Percentiles rank a stretch among this genome's conserved stretches.
These are phyloP conservation scores for Therioaphis trifolii DNA, from an alignment of 2,888 invertebrate genomes.

Conservation along the genomic window DNA sequence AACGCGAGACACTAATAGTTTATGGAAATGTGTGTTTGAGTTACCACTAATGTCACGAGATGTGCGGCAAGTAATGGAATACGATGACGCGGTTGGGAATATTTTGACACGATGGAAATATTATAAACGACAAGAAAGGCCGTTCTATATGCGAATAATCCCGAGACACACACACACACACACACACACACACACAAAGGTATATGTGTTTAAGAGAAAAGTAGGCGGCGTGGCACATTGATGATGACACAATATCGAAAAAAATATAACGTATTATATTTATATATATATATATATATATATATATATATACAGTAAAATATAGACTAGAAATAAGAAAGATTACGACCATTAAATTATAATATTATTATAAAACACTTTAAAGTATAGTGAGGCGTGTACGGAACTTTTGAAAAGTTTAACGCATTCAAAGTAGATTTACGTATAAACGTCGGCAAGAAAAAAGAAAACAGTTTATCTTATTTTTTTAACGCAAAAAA, in stretches of 20 bases:
- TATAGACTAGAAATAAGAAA: too few relatives aligned
- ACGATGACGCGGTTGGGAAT: background rate
- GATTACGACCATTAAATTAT: too few relatives aligned
- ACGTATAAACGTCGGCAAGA: background rate
- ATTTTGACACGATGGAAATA: constrained; percentile 3
- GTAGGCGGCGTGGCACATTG: too few relatives aligned
- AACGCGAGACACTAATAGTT: constrained; percentile 3
- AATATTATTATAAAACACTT: too few relatives aligned
- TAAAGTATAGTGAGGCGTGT: too few relatives aligned
- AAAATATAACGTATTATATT: too few relatives aligned
- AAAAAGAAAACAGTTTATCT: background rate
- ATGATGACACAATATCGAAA: too few relatives aligned
- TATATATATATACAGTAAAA: too few relatives aligned
- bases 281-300: too few relatives aligned
- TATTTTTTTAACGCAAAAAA: background rate
- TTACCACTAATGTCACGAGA: background rate
- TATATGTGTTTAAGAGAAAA: too few relatives aligned
- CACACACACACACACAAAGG: too few relatives aligned
- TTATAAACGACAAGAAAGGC: constrained; percentile 1
- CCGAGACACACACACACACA: too few relatives aligned
- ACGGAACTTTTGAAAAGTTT: background rate
- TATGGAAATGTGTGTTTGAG: background rate
- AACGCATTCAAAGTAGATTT: background rate
- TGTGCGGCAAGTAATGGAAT: constrained; percentile 12
- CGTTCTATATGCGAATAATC: background rate